Evolutionary conservation across 2,888 invertebrate genomes (phyloP).

Genomic region (Drosophila lutescens): DNA sequence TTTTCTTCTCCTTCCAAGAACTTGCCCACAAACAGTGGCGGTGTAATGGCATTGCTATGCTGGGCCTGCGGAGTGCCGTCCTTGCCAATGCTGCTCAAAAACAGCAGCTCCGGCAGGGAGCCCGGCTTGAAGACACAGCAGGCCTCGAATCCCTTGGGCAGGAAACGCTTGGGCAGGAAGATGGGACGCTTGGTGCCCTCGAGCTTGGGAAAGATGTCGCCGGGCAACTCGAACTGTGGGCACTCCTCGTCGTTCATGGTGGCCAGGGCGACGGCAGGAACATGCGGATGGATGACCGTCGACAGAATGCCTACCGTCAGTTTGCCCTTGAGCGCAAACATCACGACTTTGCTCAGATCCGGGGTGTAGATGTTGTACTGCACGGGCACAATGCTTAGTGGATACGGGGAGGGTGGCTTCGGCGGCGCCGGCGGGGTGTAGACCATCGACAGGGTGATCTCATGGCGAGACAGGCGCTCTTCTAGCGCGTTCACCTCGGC

Average conservation of each 20-base stretch:
- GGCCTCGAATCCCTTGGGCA: conserved; percentile 12
- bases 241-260: conserved; percentile 6
- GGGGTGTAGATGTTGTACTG: conserved; percentile 16
- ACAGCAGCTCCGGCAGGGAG: background rate
- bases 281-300: conserved; percentile 6
- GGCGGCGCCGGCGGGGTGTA: too few species aligned
- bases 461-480: background rate
- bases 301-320: background rate
- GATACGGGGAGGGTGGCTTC: background rate
- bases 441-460: background rate
- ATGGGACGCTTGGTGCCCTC: background rate
- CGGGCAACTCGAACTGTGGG: background rate
- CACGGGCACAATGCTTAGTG: background rate
- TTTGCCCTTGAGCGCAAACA: background rate
- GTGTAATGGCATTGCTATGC: conserved; percentile 21
- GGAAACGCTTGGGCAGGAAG: conserved; percentile 4
- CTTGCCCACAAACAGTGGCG: conserved; percentile 44
- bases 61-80: background rate
- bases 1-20: background rate
- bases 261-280: conserved; percentile 3
- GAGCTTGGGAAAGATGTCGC: background rate
- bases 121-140: conserved; percentile 13
- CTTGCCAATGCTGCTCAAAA: background rate
- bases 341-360: background rate
- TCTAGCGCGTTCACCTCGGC: background rate